Evolutionary conservation across 2,113 vertebrate genomes (phyloP).

Genomic region (Rana temporaria): DNA sequence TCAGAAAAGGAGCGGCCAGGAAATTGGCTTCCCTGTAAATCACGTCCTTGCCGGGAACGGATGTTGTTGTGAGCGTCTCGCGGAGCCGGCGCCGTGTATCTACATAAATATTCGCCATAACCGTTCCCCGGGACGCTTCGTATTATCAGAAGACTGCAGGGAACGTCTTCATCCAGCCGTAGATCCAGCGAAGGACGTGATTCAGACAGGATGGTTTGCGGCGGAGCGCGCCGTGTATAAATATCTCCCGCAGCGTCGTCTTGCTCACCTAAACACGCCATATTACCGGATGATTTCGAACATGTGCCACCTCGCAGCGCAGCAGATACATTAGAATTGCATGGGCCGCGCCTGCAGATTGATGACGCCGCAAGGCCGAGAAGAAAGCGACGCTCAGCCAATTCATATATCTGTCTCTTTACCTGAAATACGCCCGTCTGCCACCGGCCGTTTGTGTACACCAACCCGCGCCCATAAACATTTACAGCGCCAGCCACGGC

Average conservation of each 20-base stretch:
- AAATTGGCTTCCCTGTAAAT: too few relatives aligned
- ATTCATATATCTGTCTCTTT: slow-evolving; percentile 45
- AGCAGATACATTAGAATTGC: slow-evolving; percentile 28
- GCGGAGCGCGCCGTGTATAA: slow-evolving; percentile 30
- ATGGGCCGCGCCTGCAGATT: slow-evolving; percentile 32
- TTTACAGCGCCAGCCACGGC: neutral
- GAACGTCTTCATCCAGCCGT: slow-evolving; percentile 27
- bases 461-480: slow-evolving; percentile 6
- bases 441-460: slow-evolving; percentile 15
- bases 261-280: slow-evolving; percentile 28
- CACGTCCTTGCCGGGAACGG: too few relatives aligned
- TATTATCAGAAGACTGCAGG: slow-evolving; percentile 21
- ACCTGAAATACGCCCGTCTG: slow-evolving; percentile 30
- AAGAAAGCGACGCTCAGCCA: slow-evolving; percentile 36
- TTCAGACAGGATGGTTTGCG: slow-evolving; percentile 7
- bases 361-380: slow-evolving; percentile 30
- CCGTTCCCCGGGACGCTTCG: neutral
- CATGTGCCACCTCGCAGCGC: slow-evolving; percentile 37
- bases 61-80: too few relatives aligned
- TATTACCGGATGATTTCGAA: slow-evolving; percentile 46
- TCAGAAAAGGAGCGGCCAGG: too few relatives aligned
- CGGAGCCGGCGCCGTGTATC: too few relatives aligned
- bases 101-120: too few relatives aligned
- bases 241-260: slow-evolving; percentile 16
- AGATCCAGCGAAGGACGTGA: neutral